A percentile compares a stretch with the other conserved stretches of the same genome.
Evolutionary conservation across 2,113 vertebrate species (phyloP).

Genomic region (Pongo pygmaeus): DNA sequence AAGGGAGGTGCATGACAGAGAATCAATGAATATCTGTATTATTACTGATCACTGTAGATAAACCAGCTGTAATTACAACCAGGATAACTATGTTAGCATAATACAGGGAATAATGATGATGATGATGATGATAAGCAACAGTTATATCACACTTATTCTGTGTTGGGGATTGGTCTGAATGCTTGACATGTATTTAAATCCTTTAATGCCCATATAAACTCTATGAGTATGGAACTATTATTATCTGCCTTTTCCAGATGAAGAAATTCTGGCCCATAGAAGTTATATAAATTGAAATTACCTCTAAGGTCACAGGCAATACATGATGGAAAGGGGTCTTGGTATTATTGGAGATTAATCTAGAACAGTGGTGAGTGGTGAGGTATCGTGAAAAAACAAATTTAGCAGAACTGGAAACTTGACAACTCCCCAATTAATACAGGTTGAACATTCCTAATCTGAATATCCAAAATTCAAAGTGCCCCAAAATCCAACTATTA

Average conservation of each 20-base stretch:
- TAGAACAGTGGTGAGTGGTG: not conserved
- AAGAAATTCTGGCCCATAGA: not conserved
- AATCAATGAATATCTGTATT: not conserved
- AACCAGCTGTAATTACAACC: not conserved
- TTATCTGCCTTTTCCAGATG: not conserved
- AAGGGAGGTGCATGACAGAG: not conserved
- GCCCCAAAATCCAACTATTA: not conserved
- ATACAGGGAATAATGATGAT: not conserved
- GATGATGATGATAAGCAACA: not conserved
- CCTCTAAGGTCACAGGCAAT: not conserved
- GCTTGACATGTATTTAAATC: not conserved
- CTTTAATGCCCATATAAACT: not conserved
- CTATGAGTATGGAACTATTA: not conserved
- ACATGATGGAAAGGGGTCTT: not conserved
- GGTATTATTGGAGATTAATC: not conserved
- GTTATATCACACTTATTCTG: not conserved
- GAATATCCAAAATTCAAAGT: not conserved
- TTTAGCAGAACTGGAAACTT: not conserved
- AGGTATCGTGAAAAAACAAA: not conserved
- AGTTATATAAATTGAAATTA: not conserved
- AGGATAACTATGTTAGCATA: not conserved
- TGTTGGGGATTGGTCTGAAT: not conserved
- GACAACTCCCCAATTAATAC: not conserved
- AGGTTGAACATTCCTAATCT: not conserved
- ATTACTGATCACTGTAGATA: not conserved